Evolutionary conservation across 92 coral and sea anemone species (phyloP).

Genomic region (Palythoa grandis): DNA sequence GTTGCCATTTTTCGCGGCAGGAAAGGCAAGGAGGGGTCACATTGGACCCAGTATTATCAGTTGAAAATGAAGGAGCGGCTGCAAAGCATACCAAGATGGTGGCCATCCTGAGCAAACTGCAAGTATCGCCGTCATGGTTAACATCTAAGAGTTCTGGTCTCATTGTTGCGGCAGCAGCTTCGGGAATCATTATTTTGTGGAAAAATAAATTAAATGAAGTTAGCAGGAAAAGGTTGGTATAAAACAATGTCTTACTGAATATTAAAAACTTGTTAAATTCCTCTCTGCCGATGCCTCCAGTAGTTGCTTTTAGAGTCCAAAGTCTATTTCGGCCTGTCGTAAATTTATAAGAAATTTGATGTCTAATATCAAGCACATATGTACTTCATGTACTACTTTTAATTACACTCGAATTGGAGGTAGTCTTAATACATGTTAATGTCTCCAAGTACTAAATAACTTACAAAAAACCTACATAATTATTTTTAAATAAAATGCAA

Average conservation of each 20-base stretch:
- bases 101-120: slow-evolving; percentile 32
- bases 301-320: not conserved
- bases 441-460: too few species aligned
- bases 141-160: slow-evolving; percentile 44
- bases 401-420: too few species aligned
- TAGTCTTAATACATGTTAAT: too few species aligned
- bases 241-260: not conserved
- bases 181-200: slow-evolving; percentile 43
- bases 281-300: not conserved
- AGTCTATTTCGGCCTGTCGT: slow-evolving; percentile 6
- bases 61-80: slow-evolving; percentile 16
- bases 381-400: too few species aligned
- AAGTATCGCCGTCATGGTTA: slow-evolving; percentile 19
- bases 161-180: slow-evolving; percentile 36
- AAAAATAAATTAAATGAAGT: slow-evolving; percentile 39
- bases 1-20: too few species aligned
- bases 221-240: slow-evolving; percentile 28
- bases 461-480: too few species aligned
- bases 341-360: too few species aligned
- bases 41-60: not conserved
- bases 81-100: slow-evolving; percentile 45
- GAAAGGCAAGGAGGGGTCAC: too few species aligned
- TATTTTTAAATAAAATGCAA: too few species aligned
- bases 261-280: not conserved
- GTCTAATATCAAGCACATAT: too few species aligned